phyloP scores from a whole-genome alignment of 2,113 vertebrate species.

The Ivindomyrus marchei region DNA sequence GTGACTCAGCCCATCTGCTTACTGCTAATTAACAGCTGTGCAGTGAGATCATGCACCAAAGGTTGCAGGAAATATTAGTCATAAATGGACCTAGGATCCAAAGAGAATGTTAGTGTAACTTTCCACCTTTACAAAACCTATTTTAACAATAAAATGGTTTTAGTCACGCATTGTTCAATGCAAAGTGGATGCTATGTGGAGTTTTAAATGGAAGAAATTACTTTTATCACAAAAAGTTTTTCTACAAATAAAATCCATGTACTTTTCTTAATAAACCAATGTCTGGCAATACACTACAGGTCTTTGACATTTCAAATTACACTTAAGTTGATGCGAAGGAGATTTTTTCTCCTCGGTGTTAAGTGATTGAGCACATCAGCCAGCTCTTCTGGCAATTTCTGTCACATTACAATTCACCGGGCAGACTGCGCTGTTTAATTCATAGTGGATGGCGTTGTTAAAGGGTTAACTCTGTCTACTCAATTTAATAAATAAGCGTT shows the following conservation, averaged over 20 bases:
- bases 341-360: background rate
- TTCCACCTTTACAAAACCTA: background rate
- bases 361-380: background rate
- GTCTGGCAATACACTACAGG: background rate
- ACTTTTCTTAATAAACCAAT: background rate
- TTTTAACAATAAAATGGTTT: background rate
- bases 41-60: constrained; percentile 11
- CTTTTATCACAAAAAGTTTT: background rate
- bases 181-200: background rate
- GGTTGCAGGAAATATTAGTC: background rate
- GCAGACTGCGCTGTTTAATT: background rate
- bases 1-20: constrained; percentile 18
- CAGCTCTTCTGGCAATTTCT: constrained; percentile 2
- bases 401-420: background rate
- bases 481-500: background rate
- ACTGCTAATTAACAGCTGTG: constrained; percentile 8
- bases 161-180: background rate
- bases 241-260: background rate
- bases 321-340: constrained; percentile 1
- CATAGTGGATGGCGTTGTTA: background rate
- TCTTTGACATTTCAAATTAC: background rate
- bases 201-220: background rate
- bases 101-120: background rate
- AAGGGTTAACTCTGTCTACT: background rate
- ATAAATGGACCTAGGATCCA: background rate